Conservation (phyloP, 2,797 vertebrate species). For the Rhyacichthys aspro region DNA sequence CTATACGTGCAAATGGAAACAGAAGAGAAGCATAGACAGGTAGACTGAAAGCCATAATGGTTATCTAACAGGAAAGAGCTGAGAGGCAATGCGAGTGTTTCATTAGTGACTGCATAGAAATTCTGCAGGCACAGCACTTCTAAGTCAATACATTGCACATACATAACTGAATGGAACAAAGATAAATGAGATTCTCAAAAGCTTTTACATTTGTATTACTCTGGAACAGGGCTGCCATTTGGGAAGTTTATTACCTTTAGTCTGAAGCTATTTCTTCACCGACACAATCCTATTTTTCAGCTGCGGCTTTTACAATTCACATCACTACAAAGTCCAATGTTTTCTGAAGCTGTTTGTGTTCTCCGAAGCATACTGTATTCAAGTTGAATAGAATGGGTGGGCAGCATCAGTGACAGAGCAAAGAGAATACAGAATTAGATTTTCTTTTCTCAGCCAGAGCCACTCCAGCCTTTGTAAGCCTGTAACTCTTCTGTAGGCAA, state of each 20-base stretch:
- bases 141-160: constrained; percentile 46
- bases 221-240: constrained; percentile 36
- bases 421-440: neutral
- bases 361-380: neutral
- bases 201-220: constrained; percentile 63
- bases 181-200: constrained; percentile 38
- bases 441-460: neutral
- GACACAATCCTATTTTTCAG: constrained; percentile 32
- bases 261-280: constrained; percentile 28
- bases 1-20: constrained; percentile 14
- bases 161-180: constrained; percentile 46
- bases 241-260: constrained; percentile 35
- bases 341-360: constrained; percentile 5
- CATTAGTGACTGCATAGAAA: constrained; percentile 47
- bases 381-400: neutral
- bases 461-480: neutral
- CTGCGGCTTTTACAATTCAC: constrained; percentile 7
- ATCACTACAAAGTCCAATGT: constrained; percentile 12
- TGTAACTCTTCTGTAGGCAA: neutral
- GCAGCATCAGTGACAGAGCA: neutral
- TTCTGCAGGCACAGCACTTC: constrained; percentile 57
- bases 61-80: neutral
- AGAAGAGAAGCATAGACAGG: constrained; percentile 14
- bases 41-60: constrained; percentile 16
- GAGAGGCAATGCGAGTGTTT: constrained; percentile 29